phyloP scores from a whole-genome alignment of 2,797 vertebrate genomes.

The Amphiprion clarkii region DNA sequence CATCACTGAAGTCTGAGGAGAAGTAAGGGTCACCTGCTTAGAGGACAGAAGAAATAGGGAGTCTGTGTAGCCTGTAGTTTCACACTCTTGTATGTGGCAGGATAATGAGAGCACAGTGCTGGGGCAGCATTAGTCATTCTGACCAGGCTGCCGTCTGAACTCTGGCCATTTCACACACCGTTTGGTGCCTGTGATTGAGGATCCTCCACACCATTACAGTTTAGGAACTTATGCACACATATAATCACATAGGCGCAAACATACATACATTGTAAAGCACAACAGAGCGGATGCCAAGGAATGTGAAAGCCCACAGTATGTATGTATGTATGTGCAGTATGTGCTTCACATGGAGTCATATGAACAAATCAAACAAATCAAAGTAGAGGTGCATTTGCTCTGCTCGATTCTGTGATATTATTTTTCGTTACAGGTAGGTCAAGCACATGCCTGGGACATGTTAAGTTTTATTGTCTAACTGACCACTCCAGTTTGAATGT shows the following conservation, averaged over 20 bases:
- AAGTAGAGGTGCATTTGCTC: slow-evolving; percentile 2
- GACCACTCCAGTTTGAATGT: background rate
- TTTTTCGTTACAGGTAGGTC: background rate
- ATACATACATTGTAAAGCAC: background rate
- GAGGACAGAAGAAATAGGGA: slow-evolving; percentile 23
- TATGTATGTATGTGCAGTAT: background rate
- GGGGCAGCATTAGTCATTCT: slow-evolving; percentile 61
- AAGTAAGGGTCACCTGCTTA: slow-evolving; percentile 28
- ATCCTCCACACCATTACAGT: slow-evolving; percentile 61
- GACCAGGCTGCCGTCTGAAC: slow-evolving; percentile 57
- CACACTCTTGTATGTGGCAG: slow-evolving; percentile 24
- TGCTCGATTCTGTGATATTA: background rate
- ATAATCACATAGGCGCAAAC: background rate
- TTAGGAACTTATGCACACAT: slow-evolving; percentile 1
- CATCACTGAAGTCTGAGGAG: slow-evolving; percentile 28
- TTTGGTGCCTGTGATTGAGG: slow-evolving; percentile 65
- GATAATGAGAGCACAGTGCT: slow-evolving; percentile 50
- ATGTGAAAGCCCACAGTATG: slow-evolving; percentile 15
- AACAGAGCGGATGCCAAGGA: background rate
- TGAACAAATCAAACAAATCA: slow-evolving; percentile 15
- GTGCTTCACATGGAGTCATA: slow-evolving; percentile 19
- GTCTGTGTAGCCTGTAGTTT: slow-evolving; percentile 36
- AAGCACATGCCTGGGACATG: background rate
- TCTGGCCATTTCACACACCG: slow-evolving; percentile 71
- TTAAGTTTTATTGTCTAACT: background rate